Conservation (phyloP, 1,140 invertebrate genomes). For the Himalopsyche phryganea region DNA sequence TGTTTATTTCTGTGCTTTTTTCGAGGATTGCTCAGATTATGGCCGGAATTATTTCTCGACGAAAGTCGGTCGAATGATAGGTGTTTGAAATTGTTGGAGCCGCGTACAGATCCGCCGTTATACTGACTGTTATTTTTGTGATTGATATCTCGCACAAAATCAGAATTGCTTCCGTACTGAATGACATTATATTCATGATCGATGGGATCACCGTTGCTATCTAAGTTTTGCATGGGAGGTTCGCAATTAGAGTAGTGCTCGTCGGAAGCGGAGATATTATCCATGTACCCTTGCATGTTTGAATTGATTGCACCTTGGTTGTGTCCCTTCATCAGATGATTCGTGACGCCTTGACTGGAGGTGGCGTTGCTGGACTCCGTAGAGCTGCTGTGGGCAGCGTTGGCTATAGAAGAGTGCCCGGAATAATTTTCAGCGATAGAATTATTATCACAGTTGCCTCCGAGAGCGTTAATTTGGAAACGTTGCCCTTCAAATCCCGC, state of each 20-base stretch:
- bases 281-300: conserved; percentile 46
- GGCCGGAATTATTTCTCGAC: conserved; percentile 43
- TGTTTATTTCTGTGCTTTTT: conserved; percentile 51
- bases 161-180: conserved; percentile 50
- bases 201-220: conserved; percentile 43
- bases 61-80: conserved; percentile 51
- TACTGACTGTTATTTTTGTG: conserved; percentile 42
- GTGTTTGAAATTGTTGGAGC: conserved; percentile 53
- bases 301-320: conserved; percentile 12
- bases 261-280: conserved; percentile 45
- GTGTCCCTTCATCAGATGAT: conserved; percentile 52
- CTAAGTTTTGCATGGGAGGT: conserved; percentile 48
- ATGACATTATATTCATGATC: conserved; percentile 54
- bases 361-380: conserved; percentile 52
- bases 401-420: conserved; percentile 51
- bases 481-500: conserved; percentile 44
- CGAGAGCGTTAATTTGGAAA: conserved; percentile 46
- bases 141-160: conserved; percentile 49
- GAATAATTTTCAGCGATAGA: conserved; percentile 53
- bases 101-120: conserved; percentile 44
- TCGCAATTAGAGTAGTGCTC: conserved; percentile 54
- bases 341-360: conserved; percentile 50
- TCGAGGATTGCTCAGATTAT: conserved; percentile 44
- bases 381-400: conserved; percentile 52
- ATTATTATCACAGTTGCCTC: conserved; percentile 53